Percentiles rank a stretch among this genome's conserved stretches.
phyloP scores from a whole-genome alignment of 2,888 invertebrate species.

The Tetramorium bicarinatum region DNA sequence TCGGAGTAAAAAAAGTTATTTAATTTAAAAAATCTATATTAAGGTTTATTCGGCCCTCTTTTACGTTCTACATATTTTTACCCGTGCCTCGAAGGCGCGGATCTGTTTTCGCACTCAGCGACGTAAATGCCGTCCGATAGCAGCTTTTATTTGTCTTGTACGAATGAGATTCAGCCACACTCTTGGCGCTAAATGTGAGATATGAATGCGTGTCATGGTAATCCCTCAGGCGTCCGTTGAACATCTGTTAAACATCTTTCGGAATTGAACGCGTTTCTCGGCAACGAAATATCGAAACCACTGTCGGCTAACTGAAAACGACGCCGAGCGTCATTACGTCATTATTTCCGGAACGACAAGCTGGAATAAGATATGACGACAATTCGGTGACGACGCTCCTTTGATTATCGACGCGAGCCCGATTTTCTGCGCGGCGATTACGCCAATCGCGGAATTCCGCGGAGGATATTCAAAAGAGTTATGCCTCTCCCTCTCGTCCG shows the following conservation, averaged over 20 bases:
- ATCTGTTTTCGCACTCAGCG: background rate
- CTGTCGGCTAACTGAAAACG: background rate
- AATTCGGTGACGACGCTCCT: constrained; percentile 10
- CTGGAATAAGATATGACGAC: background rate
- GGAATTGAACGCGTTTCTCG: constrained; percentile 1
- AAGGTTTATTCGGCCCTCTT: background rate
- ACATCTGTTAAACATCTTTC: constrained; percentile 40
- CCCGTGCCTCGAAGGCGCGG: background rate
- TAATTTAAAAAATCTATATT: background rate
- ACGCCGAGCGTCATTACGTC: background rate
- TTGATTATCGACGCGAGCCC: background rate
- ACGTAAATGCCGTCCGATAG: background rate
- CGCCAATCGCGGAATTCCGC: constrained; percentile 4
- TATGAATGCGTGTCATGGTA: constrained; percentile 6
- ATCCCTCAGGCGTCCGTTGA: background rate
- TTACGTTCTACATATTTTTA: background rate
- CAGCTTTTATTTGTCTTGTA: constrained; percentile 3
- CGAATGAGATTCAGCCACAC: background rate
- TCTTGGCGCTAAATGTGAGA: background rate
- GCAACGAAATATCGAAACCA: background rate
- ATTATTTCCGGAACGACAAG: constrained; percentile 1
- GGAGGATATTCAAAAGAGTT: constrained; percentile 9
- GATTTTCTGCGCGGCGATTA: background rate
- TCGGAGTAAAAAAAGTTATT: background rate
- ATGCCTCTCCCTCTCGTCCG: constrained; percentile 1